Base-by-base conservation (phyloP, 1,140 invertebrate species). In the Nomia melanderi region DNA sequence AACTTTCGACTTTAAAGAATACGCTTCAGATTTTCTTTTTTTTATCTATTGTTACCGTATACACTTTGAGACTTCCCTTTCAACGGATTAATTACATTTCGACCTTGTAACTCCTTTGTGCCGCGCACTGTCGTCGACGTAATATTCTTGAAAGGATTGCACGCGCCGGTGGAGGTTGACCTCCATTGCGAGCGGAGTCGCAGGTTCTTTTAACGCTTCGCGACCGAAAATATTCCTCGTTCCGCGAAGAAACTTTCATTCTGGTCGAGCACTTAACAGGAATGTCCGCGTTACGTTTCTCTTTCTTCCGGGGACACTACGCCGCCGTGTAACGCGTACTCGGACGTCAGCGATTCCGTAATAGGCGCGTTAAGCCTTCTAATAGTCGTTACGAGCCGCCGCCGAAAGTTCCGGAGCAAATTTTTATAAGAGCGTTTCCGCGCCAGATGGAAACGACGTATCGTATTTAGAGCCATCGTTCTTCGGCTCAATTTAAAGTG, bases 71-170 rank as follows among this genome's bases (percentile, higher is more conserved):
- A n/a, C 5, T 50, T n/a, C 8, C 20, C 14, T 5, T 17, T 20
- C 47, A 50, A 50, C 5, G 47, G 17, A 65, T 65, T 36, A 41
- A 12, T 65, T 36, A 41, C 4, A 12, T 65, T 29, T 56, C 1
- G 12, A 44, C 33, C 14, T 54, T 7, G n/a, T 6, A 29, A 66
- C 47, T 29, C 29, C 20, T 25, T 66, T 27, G 39, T 36, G 17
- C 0, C 2, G 27, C 59, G 6, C n/a, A 17, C 54, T 56, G 60
- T 64, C 36, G 20, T 9, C 39, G 12, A 20, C 27, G 64, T 59
- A 69, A 76, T 76, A 76, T 69, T 69, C 64, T 69, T 69, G 39
- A 76, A 76, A 75, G 72, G 50, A 44, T 74, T n/a, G 62, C 50
- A n/a, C 56, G 47, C 50, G 9, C 33, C 20, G 33, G 59, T 25